A percentile compares a stretch with the other conserved stretches of the same genome.
phyloP scores from a whole-genome alignment of 30 jellyfish, hydroid and myxozoan species.

The Aurelia coerulea region DNA sequence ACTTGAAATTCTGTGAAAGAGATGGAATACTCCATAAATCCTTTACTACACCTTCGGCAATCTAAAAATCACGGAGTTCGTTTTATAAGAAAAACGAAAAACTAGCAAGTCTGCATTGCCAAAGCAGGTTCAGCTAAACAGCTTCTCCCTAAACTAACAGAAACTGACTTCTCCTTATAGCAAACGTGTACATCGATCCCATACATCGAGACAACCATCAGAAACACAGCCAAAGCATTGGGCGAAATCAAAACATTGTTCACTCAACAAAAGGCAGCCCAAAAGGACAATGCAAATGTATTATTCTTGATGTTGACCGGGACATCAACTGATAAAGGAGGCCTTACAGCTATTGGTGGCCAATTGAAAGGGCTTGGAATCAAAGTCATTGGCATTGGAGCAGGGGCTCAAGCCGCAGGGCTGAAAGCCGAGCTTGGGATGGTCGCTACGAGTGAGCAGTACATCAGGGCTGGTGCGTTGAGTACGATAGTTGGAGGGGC shows the following conservation, averaged over 20 bases:
- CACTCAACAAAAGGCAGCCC: constrained; percentile 54
- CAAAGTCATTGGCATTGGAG: constrained; percentile 85
- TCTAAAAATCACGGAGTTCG: too few species aligned
- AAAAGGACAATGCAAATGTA: constrained; percentile 73
- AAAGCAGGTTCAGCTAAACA: too few species aligned
- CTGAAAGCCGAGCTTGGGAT: constrained; percentile 73
- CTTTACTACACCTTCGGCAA: too few species aligned
- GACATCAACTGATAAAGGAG: constrained; percentile 77
- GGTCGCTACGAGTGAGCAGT: constrained; percentile 82
- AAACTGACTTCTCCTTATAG: constrained; percentile 19
- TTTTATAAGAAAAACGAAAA: too few species aligned
- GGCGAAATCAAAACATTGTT: constrained; percentile 67
- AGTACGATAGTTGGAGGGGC: constrained; percentile 68
- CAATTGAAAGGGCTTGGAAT: constrained; percentile 68
- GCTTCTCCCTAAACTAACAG: too few species aligned
- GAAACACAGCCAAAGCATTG: constrained; percentile 94
- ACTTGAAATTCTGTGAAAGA: too few species aligned
- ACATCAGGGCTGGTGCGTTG: constrained; percentile 80
- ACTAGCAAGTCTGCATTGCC: too few species aligned
- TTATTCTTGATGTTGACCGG: constrained; percentile 81
- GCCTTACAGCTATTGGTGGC: constrained; percentile 72
- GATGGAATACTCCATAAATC: too few species aligned
- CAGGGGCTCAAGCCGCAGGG: constrained; percentile 86
- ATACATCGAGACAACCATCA: constrained; percentile 80
- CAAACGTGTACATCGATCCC: constrained; percentile 93